Percentiles rank a stretch among this genome's conserved stretches.
phyloP scores from a whole-genome alignment of 2,797 vertebrate species.

The Melanotaenia trifasciata region DNA sequence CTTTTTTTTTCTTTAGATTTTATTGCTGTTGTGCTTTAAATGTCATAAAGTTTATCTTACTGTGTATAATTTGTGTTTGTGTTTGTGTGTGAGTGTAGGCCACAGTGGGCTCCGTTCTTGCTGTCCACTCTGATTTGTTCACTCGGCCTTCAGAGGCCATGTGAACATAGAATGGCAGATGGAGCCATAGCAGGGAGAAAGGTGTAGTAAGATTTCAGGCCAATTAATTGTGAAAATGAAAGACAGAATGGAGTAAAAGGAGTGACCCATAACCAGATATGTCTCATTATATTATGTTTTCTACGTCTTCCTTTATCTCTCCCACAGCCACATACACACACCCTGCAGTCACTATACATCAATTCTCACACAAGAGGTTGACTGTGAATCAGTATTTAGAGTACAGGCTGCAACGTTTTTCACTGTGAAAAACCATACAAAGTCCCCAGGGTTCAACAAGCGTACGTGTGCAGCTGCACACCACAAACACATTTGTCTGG shows the following conservation, averaged over 20 bases:
- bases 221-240: slow-evolving; percentile 30
- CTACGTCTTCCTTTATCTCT: neutral
- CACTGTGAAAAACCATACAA: slow-evolving; percentile 42
- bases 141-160: slow-evolving; percentile 49
- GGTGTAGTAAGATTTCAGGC: slow-evolving; percentile 33
- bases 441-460: slow-evolving; percentile 38
- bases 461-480: slow-evolving; percentile 13
- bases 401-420: slow-evolving; percentile 34
- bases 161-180: slow-evolving; percentile 64
- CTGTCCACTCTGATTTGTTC: slow-evolving; percentile 56
- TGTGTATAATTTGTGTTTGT: slow-evolving; percentile 3
- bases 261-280: slow-evolving; percentile 17
- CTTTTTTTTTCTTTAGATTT: neutral
- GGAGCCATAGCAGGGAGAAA: slow-evolving; percentile 65
- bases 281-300: slow-evolving; percentile 1
- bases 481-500: slow-evolving; percentile 63
- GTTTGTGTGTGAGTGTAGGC: slow-evolving; percentile 17
- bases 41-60: neutral
- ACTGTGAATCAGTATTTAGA: slow-evolving; percentile 26
- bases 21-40: neutral
- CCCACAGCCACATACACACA: slow-evolving; percentile 8
- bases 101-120: slow-evolving; percentile 42
- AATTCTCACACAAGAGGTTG: slow-evolving; percentile 42
- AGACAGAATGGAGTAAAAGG: slow-evolving; percentile 13
- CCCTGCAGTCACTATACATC: slow-evolving; percentile 31